These are phyloP conservation scores for Busseola fusca DNA, from an alignment of 2,888 invertebrate species.

Conservation along the genomic window DNA sequence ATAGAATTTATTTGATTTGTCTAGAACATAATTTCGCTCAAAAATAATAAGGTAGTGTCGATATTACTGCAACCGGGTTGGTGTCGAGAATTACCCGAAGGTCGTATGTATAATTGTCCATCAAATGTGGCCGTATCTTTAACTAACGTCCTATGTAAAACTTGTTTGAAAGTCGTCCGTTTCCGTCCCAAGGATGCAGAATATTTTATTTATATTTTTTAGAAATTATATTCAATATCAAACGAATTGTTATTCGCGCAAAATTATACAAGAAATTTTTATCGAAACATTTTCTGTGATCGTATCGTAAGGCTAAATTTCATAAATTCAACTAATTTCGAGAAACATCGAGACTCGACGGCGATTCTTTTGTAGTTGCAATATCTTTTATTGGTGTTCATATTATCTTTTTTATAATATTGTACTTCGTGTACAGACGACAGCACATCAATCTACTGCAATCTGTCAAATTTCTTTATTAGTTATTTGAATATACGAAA, in stretches of 20 bases:
- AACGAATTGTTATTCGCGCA: slow-evolving; percentile 52
- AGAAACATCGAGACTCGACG: slow-evolving; percentile 53
- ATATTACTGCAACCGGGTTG: not conserved
- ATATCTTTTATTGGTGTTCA: slow-evolving; percentile 45
- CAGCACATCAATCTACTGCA: too few relatives aligned
- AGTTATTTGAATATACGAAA: not conserved
- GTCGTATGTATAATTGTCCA: not conserved
- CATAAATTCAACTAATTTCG: slow-evolving; percentile 46
- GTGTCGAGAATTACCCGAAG: not conserved
- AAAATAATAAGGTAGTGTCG: slow-evolving; percentile 37
- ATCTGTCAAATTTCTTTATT: too few relatives aligned
- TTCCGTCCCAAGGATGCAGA: slow-evolving; percentile 73
- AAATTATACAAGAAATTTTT: slow-evolving; percentile 48
- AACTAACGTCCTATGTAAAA: slow-evolving; percentile 57
- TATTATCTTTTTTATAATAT: slow-evolving; percentile 46
- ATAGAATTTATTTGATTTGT: slow-evolving; percentile 38
- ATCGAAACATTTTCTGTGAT: slow-evolving; percentile 60
- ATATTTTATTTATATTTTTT: slow-evolving; percentile 59
- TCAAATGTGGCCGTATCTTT: slow-evolving; percentile 35
- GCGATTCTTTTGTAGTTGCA: slow-evolving; percentile 33
- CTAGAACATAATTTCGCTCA: slow-evolving; percentile 55
- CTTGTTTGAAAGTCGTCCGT: slow-evolving; percentile 59
- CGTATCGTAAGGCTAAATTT: slow-evolving; percentile 57
- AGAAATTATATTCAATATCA: slow-evolving; percentile 40
- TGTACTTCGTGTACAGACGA: slow-evolving; percentile 35